Percentiles rank a stretch among this genome's conserved stretches.
Conservation (phyloP, 2,888 invertebrate species). For the Syritta pipiens region DNA sequence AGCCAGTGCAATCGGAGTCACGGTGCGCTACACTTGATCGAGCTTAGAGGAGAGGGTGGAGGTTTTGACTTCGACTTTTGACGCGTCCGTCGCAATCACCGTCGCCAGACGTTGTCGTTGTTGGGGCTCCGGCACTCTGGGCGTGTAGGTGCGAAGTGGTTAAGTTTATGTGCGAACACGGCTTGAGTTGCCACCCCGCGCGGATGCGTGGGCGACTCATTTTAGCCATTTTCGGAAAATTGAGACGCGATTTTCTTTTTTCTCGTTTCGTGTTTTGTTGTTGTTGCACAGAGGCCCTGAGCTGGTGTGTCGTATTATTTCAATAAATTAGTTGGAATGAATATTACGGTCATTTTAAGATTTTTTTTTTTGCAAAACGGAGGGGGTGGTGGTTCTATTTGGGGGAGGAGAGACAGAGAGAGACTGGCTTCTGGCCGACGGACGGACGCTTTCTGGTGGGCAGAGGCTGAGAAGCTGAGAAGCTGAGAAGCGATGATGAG, state of each 20-base stretch:
- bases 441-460: slow-evolving; percentile 29
- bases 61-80: slow-evolving; percentile 9
- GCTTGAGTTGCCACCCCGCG: slow-evolving; percentile 29
- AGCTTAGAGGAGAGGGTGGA: slow-evolving; percentile 33
- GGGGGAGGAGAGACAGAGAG: background rate
- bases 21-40: slow-evolving; percentile 51
- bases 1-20: slow-evolving; percentile 48
- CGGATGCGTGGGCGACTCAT: slow-evolving; percentile 60
- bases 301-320: slow-evolving; percentile 63
- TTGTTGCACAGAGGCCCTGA: slow-evolving; percentile 18
- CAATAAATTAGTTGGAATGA: slow-evolving; percentile 57
- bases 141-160: slow-evolving; percentile 62
- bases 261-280: background rate
- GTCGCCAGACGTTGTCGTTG: too few relatives aligned
- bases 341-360: slow-evolving; percentile 48
- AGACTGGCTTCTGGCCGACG: background rate
- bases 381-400: background rate
- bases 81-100: too few relatives aligned
- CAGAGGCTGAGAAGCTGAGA: slow-evolving; percentile 30
- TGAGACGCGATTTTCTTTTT: slow-evolving; percentile 50
- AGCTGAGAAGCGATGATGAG: slow-evolving; percentile 31
- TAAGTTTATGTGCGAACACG: slow-evolving; percentile 64
- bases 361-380: background rate
- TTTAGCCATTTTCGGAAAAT: slow-evolving; percentile 63
- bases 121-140: background rate